A percentile compares a stretch with the other conserved stretches of the same genome.
Conservation (phyloP, 1,140 invertebrate species). For the Heterodera schachtii region DNA sequence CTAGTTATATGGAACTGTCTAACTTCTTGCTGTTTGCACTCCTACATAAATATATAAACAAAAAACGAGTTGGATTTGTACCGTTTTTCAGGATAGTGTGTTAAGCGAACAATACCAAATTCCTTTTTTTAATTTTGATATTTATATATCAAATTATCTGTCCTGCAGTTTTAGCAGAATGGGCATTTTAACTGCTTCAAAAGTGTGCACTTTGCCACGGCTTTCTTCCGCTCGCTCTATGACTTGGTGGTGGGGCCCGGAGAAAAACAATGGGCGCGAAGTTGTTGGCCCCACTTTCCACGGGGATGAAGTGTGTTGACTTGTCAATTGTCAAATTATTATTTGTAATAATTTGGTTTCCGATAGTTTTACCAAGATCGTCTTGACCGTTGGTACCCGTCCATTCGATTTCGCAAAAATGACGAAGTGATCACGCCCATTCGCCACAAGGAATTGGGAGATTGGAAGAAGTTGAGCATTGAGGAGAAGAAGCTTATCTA, state of each 20-base stretch:
- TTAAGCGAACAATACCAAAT: too few species aligned
- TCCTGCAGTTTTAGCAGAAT: background rate
- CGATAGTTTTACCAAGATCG: constrained; percentile 56
- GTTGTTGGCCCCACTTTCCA: constrained; percentile 56
- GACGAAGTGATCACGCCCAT: constrained; percentile 55
- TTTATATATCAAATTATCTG: too few species aligned
- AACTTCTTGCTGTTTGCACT: too few species aligned
- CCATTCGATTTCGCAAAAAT: constrained; percentile 64
- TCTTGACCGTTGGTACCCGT: constrained; percentile 64
- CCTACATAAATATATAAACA: too few species aligned
- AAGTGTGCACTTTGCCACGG: background rate
- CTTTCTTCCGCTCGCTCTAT: background rate
- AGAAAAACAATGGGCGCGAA: constrained; percentile 61
- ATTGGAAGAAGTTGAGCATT: constrained; percentile 59
- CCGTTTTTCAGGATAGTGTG: too few species aligned
- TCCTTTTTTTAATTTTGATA: too few species aligned
- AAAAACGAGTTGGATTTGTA: too few species aligned
- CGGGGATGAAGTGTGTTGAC: constrained; percentile 55
- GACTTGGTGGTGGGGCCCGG: constrained; percentile 57
- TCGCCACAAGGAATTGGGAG: constrained; percentile 57
- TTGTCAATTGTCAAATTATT: constrained; percentile 1
- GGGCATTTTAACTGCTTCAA: background rate
- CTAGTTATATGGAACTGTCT: too few species aligned
- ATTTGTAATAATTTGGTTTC: constrained; percentile 10
- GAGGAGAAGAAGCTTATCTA: constrained; percentile 64